Conservation (phyloP, 2,113 vertebrate genomes). For the Nettapus auritus region DNA sequence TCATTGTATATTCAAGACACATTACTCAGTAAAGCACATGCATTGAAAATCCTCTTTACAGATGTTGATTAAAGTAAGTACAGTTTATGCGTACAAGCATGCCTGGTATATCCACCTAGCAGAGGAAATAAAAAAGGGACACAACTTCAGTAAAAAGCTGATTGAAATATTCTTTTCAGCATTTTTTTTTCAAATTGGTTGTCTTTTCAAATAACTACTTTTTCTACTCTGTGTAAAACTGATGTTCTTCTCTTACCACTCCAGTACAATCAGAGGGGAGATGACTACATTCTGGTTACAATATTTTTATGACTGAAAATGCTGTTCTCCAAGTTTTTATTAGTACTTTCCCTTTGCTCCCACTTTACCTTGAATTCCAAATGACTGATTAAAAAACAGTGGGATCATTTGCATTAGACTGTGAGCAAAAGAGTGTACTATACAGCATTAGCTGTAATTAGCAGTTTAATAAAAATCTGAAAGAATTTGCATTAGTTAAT, state of each 20-base stretch:
- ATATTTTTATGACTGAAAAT: background rate
- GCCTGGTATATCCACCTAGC: background rate
- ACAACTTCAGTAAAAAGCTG: background rate
- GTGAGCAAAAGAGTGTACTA: background rate
- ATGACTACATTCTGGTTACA: background rate
- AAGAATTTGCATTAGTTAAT: background rate
- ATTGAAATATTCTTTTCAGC: background rate
- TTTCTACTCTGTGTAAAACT: background rate
- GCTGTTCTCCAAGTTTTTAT: background rate
- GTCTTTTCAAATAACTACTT: background rate
- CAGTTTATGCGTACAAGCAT: background rate
- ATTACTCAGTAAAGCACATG: background rate
- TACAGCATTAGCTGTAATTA: background rate
- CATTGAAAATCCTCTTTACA: background rate
- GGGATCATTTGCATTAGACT: background rate
- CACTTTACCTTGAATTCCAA: background rate
- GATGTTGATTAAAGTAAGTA: background rate
- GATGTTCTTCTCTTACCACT: background rate
- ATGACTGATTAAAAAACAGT: background rate
- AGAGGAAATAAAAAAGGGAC: background rate
- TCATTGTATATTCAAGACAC: background rate
- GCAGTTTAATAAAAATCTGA: slow-evolving; percentile 1
- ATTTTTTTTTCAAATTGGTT: background rate
- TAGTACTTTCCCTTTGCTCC: background rate
- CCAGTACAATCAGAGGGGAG: background rate